phyloP scores from a whole-genome alignment of 2,888 invertebrate species.

The Hymenopus coronatus region DNA sequence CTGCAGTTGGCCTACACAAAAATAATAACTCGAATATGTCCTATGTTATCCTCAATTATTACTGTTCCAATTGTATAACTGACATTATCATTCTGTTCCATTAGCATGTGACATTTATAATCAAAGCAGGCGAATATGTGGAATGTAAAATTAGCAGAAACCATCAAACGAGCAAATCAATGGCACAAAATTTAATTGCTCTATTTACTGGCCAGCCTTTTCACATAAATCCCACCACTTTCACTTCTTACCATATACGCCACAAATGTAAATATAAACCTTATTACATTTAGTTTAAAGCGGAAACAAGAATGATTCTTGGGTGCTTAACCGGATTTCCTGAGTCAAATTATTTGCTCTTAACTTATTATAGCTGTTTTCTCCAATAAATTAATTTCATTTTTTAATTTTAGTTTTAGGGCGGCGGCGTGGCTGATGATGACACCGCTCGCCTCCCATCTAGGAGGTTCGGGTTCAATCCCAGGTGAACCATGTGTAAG shows the following conservation, averaged over 20 bases:
- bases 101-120: neutral
- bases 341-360: too few relatives aligned
- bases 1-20: neutral
- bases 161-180: neutral
- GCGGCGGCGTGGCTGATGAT: too few relatives aligned
- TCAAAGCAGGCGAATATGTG: neutral
- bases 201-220: neutral
- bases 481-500: too few relatives aligned
- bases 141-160: neutral
- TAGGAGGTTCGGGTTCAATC: too few relatives aligned
- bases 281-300: too few relatives aligned
- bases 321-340: too few relatives aligned
- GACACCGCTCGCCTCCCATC: too few relatives aligned
- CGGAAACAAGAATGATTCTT: too few relatives aligned
- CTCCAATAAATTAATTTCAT: too few relatives aligned
- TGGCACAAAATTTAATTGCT: neutral
- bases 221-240: neutral
- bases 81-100: neutral
- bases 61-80: neutral
- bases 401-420: too few relatives aligned
- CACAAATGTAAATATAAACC: too few relatives aligned
- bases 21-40: neutral
- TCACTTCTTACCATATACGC: neutral
- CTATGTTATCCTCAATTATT: neutral
- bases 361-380: too few relatives aligned